A percentile compares a stretch with the other conserved stretches of the same genome.
phyloP scores from a whole-genome alignment of 2,888 invertebrate genomes.

The Hartigia nigra region DNA sequence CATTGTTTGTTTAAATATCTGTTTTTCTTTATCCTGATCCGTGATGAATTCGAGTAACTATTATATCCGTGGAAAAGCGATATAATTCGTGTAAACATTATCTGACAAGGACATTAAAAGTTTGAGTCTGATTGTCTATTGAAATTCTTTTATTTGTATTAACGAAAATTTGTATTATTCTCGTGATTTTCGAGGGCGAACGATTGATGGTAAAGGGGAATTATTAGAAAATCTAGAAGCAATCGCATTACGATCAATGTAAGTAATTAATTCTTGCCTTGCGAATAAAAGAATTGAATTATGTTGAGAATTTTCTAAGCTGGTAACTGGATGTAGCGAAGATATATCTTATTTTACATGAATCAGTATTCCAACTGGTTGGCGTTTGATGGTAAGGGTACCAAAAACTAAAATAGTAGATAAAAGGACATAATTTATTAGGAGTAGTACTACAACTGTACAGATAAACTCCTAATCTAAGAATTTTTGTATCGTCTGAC shows the following conservation, averaged over 20 bases:
- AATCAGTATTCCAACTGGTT: slow-evolving; percentile 18
- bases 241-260: slow-evolving; percentile 10
- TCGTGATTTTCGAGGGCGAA: too few species aligned
- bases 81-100: too few species aligned
- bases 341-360: slow-evolving; percentile 17
- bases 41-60: too few species aligned
- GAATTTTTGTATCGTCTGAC: slow-evolving; percentile 34
- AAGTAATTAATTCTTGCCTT: slow-evolving; percentile 6
- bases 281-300: not conserved
- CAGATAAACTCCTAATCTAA: slow-evolving; percentile 28
- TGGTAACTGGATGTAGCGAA: slow-evolving; percentile 18
- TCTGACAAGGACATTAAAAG: too few species aligned
- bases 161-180: too few species aligned
- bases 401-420: slow-evolving; percentile 11
- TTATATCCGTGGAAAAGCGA: too few species aligned
- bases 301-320: slow-evolving; percentile 8
- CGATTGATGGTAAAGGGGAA: not conserved
- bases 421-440: slow-evolving; percentile 13
- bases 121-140: too few species aligned
- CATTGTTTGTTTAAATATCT: too few species aligned
- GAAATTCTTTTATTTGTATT: too few species aligned
- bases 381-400: slow-evolving; percentile 15
- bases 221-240: not conserved
- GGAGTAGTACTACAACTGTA: slow-evolving; percentile 27
- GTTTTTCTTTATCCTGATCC: too few species aligned